These are phyloP conservation scores for Chaetodon trifascialis DNA, from an alignment of 2,113 vertebrate species.

Conservation along the genomic window DNA sequence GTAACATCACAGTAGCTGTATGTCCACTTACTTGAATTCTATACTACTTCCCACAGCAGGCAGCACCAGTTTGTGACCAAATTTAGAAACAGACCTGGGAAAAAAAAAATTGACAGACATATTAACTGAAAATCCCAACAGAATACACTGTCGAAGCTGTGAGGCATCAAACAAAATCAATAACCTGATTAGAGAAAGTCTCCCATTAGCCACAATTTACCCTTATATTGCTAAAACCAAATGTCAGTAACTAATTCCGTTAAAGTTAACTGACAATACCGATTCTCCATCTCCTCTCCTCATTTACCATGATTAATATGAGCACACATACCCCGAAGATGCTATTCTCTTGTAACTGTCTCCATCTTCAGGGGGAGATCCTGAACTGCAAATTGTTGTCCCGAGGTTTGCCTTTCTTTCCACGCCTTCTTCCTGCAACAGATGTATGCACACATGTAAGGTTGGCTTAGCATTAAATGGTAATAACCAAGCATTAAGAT, in stretches of 20 bases:
- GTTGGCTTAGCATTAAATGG: neutral
- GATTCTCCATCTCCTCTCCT: neutral
- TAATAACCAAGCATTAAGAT: neutral
- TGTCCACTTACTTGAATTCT: constrained; percentile 66
- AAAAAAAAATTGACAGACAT: constrained; percentile 1
- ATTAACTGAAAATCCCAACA: constrained; percentile 2
- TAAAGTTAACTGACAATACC: neutral
- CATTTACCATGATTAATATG: neutral
- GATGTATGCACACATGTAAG: constrained; percentile 8
- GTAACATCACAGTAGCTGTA: neutral
- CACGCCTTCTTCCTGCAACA: constrained; percentile 58
- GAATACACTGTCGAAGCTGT: neutral
- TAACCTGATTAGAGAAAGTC: neutral
- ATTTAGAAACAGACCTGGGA: constrained; percentile 82
- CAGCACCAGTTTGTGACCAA: constrained; percentile 88
- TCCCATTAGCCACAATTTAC: neutral
- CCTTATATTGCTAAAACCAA: constrained; percentile 1
- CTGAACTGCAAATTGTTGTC: constrained; percentile 47
- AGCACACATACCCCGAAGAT: constrained; percentile 78
- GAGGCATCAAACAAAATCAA: constrained; percentile 31
- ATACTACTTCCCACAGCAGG: constrained; percentile 67
- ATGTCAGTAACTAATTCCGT: neutral
- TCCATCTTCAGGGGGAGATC: constrained; percentile 69
- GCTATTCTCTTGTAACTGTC: constrained; percentile 63
- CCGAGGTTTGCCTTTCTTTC: constrained; percentile 19